Conservation (phyloP, 2,888 invertebrate genomes). For the Nowickia ferox region DNA sequence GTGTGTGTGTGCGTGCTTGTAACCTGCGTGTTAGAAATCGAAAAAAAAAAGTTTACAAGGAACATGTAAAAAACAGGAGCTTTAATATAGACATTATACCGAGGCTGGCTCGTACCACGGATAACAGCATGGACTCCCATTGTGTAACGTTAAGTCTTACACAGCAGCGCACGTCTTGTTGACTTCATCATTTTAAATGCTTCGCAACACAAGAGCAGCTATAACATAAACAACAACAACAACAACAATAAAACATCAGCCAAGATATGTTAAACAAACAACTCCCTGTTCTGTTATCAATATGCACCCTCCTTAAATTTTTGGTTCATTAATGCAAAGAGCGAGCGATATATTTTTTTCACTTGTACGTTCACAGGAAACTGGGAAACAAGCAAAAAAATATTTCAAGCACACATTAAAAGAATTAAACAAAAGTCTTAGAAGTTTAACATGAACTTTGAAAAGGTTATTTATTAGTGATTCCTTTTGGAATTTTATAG, state of each 20-base stretch:
- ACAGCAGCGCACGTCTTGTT: slow-evolving; percentile 59
- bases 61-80: slow-evolving; percentile 32
- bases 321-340: slow-evolving; percentile 32
- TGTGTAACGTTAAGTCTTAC: slow-evolving; percentile 40
- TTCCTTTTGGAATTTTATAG: not conserved
- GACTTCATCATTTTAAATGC: slow-evolving; percentile 67
- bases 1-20: not conserved
- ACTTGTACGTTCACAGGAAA: not conserved
- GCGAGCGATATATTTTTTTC: not conserved
- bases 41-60: slow-evolving; percentile 17
- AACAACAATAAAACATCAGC: slow-evolving; percentile 28
- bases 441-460: slow-evolving; percentile 10
- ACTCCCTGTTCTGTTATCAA: slow-evolving; percentile 29
- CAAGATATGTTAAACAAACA: slow-evolving; percentile 41
- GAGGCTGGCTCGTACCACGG: slow-evolving; percentile 1
- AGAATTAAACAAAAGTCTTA: not conserved
- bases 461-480: slow-evolving; percentile 15
- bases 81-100: slow-evolving; percentile 46
- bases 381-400: not conserved
- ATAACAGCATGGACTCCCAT: slow-evolving; percentile 33
- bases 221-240: slow-evolving; percentile 36
- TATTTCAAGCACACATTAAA: not conserved
- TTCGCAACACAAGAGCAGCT: slow-evolving; percentile 42
- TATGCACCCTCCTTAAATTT: not conserved
- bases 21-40: slow-evolving; percentile 41